Evolutionary conservation across 1,140 invertebrate species (phyloP).

Genomic region (Gryon sp.): DNA sequence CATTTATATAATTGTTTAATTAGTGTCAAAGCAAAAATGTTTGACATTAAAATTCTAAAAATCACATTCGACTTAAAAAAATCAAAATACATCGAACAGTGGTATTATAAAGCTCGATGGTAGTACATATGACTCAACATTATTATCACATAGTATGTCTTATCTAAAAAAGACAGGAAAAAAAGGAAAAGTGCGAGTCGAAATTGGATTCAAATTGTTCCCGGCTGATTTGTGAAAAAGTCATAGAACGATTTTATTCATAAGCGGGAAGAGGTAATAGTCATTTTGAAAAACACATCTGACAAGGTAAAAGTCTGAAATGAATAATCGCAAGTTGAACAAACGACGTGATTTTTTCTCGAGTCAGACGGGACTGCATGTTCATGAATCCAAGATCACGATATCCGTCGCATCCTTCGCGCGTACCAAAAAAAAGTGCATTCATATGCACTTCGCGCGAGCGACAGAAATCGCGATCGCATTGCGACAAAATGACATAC

Average conservation of each 20-base stretch:
- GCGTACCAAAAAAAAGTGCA: conserved; percentile 54
- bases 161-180: conserved; percentile 11
- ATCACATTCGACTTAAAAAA: too few relatives aligned
- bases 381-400: conserved; percentile 64
- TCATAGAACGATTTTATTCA: conserved; percentile 36
- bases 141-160: too few relatives aligned
- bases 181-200: conserved; percentile 2
- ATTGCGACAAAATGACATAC: conserved; percentile 66
- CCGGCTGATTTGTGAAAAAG: conserved; percentile 49
- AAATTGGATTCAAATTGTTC: conserved; percentile 59
- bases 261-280: conserved; percentile 1
- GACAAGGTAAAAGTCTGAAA: conserved; percentile 56
- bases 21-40: too few relatives aligned
- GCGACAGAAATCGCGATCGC: conserved; percentile 61
- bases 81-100: too few relatives aligned
- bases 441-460: conserved; percentile 62
- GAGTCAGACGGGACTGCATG: conserved; percentile 55
- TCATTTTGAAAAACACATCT: conserved; percentile 45
- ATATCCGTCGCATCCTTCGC: conserved; percentile 49
- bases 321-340: conserved; percentile 63
- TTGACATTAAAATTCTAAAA: too few relatives aligned
- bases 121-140: too few relatives aligned
- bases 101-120: too few relatives aligned
- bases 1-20: too few relatives aligned
- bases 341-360: conserved; percentile 64